Conservation (phyloP, 2,888 invertebrate species). For the Acronicta alni region DNA sequence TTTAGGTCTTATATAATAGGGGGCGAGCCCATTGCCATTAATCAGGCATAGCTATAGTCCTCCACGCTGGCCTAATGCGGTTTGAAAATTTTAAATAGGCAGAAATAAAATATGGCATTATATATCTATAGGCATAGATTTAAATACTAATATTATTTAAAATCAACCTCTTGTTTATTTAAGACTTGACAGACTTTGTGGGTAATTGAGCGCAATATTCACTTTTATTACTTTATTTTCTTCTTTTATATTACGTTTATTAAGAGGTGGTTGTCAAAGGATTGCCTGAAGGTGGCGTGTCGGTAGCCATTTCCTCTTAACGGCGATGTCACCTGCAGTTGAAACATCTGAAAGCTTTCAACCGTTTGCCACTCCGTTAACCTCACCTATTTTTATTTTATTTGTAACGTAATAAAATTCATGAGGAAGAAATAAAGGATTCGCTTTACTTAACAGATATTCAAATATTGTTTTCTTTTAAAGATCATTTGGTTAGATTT, state of each 20-base stretch:
- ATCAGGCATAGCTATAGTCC: too few relatives aligned
- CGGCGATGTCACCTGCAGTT: conserved; percentile 71
- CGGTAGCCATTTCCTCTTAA: conserved; percentile 70
- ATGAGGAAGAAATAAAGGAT: conserved; percentile 28
- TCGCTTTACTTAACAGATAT: conserved; percentile 8
- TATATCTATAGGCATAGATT: too few relatives aligned
- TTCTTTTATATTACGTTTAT: conserved; percentile 41
- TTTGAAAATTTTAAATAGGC: too few relatives aligned
- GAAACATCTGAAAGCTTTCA: conserved; percentile 81
- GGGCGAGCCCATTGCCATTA: too few relatives aligned
- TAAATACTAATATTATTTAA: too few relatives aligned
- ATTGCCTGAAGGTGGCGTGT: conserved; percentile 62
- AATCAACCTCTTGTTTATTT: background rate
- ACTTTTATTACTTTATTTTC: conserved; percentile 31
- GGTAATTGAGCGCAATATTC: conserved; percentile 8
- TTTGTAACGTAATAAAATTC: conserved; percentile 49
- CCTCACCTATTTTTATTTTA: conserved; percentile 62
- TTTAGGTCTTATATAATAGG: too few relatives aligned
- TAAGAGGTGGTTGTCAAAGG: conserved; percentile 43
- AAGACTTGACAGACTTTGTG: background rate
- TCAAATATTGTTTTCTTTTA: background rate
- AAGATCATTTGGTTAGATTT: background rate
- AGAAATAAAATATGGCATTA: too few relatives aligned
- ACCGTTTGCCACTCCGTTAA: conserved; percentile 78
- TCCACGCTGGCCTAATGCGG: too few relatives aligned